Evolutionary conservation across 2,888 invertebrate species (phyloP).

Genomic region (Synergus itoensis): DNA sequence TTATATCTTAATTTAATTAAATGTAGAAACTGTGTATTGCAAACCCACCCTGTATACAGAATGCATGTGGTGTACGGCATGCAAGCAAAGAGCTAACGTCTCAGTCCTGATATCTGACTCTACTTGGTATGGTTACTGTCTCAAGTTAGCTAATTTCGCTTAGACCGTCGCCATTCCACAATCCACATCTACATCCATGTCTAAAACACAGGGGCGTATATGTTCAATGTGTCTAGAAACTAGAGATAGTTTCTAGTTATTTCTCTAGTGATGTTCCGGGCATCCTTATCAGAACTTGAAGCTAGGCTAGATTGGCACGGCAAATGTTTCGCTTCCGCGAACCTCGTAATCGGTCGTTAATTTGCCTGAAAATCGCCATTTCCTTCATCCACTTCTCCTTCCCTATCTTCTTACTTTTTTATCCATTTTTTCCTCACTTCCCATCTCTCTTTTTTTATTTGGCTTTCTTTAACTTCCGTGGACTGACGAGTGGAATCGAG

Average conservation of each 20-base stretch:
- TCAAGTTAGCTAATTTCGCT: conserved; percentile 39
- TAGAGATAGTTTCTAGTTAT: conserved; percentile 28
- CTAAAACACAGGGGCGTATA: conserved; percentile 1
- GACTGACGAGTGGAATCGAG: conserved; percentile 12
- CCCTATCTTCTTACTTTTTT: conserved; percentile 8
- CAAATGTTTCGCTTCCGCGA: conserved; percentile 28
- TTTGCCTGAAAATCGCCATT: conserved; percentile 17
- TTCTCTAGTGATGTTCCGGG: conserved; percentile 35
- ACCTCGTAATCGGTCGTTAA: conserved; percentile 20
- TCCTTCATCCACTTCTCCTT: background rate
- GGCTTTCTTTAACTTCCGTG: background rate
- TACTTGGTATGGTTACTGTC: conserved; percentile 33
- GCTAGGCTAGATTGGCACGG: conserved; percentile 13
- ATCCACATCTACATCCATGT: conserved; percentile 25
- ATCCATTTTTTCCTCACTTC: background rate
- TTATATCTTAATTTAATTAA: too few species aligned
- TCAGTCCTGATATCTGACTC: conserved; percentile 31
- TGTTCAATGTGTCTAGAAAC: conserved; percentile 37
- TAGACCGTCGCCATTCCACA: conserved; percentile 19
- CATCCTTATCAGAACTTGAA: conserved; percentile 23
- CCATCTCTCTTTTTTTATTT: background rate
- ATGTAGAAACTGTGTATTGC: too few species aligned
- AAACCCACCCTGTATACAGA: background rate
- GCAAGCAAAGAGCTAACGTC: background rate
- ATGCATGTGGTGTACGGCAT: background rate